These are phyloP conservation scores for Drosophila phalerata DNA, from an alignment of 2,888 invertebrate genomes.

Conservation along the genomic window DNA sequence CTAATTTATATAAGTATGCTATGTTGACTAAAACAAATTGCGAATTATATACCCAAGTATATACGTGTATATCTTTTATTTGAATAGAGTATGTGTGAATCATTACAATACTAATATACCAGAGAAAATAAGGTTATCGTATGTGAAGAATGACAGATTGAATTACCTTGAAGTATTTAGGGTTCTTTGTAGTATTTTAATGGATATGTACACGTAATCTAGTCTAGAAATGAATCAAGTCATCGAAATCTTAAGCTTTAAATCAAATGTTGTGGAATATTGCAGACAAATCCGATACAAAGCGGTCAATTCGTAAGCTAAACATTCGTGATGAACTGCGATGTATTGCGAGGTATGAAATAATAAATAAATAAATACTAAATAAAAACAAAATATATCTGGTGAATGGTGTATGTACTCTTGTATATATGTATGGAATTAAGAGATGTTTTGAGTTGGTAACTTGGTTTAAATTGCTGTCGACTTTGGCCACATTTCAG, in stretches of 20 bases:
- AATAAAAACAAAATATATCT: neutral
- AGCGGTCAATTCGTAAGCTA: conserved; percentile 22
- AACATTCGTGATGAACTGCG: conserved; percentile 54
- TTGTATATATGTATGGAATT: neutral
- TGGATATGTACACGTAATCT: neutral
- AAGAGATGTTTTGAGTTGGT: neutral
- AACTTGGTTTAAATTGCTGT: neutral
- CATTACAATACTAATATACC: neutral
- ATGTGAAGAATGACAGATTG: neutral
- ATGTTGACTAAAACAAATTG: neutral
- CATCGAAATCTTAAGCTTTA: conserved; percentile 9
- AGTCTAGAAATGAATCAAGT: neutral
- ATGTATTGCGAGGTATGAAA: conserved; percentile 57
- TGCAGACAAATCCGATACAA: conserved; percentile 38
- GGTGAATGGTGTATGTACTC: neutral
- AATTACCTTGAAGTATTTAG: neutral
- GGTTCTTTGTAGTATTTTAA: neutral
- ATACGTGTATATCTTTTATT: neutral
- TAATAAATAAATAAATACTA: neutral
- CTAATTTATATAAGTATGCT: conserved; percentile 12
- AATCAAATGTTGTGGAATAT: conserved; percentile 41
- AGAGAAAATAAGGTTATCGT: neutral
- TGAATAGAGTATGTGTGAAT: neutral
- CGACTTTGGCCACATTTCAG: conserved; percentile 51
- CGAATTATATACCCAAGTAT: too few relatives aligned